Evolutionary conservation across 1,140 invertebrate genomes (phyloP).

Genomic region (Thrips palmi): DNA sequence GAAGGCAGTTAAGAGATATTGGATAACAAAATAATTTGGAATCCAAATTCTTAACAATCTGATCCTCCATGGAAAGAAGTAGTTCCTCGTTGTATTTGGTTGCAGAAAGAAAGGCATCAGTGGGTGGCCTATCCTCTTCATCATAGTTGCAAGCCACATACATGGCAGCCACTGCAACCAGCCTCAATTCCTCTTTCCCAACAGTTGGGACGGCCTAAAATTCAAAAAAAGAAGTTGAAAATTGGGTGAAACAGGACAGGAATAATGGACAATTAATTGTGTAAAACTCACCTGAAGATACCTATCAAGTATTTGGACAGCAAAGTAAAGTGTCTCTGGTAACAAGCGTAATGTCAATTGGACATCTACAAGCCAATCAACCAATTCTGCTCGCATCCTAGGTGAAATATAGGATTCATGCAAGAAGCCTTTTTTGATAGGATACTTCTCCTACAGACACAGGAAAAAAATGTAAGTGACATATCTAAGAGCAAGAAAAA

Average conservation of each 20-base stretch:
- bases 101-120: conserved; percentile 84
- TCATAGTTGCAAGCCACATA: conserved; percentile 91
- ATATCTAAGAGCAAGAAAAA: conserved; percentile 8
- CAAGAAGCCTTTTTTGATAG: conserved; percentile 40
- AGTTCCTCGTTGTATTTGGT: conserved; percentile 65
- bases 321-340: conserved; percentile 82
- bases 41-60: conserved; percentile 53
- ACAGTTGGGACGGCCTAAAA: conserved; percentile 33
- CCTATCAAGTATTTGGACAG: conserved; percentile 74
- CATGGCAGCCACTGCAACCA: conserved; percentile 81
- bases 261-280: no score
- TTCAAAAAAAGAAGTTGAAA: no score
- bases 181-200: conserved; percentile 52
- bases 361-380: conserved; percentile 91
- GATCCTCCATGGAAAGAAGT: conserved; percentile 66
- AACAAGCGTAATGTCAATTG: conserved; percentile 71
- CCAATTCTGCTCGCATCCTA: conserved; percentile 70
- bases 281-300: conserved; percentile 72
- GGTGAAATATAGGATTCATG: conserved; percentile 45
- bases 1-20: conserved; percentile 71
- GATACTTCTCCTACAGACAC: conserved; percentile 29
- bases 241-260: no score
- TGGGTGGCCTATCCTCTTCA: conserved; percentile 78
- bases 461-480: background rate
- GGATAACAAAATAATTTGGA: conserved; percentile 71